Percentiles rank a stretch among this genome's conserved stretches.
Conservation (phyloP, 2,113 vertebrate species). For the Isichthys henryi region DNA sequence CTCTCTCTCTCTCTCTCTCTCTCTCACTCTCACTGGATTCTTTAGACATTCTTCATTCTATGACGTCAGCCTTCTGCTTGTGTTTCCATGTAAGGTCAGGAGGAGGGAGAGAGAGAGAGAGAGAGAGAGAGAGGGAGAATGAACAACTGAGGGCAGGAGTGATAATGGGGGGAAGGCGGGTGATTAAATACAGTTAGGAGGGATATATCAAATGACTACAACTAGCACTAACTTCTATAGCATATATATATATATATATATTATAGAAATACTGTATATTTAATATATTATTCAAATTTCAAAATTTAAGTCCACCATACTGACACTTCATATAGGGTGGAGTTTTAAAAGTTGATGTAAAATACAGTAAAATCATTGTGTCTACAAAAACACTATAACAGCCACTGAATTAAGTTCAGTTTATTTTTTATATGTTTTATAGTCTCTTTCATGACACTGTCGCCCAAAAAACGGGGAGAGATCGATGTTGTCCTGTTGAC, state of each 20-base stretch:
- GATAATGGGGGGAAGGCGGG: constrained; percentile 53
- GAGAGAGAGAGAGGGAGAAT: constrained; percentile 26
- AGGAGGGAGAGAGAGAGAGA: constrained; percentile 8
- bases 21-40: constrained; percentile 53
- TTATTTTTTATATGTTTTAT: neutral
- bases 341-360: neutral
- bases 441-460: neutral
- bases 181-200: constrained; percentile 60
- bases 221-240: neutral
- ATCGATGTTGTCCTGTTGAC: neutral
- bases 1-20: constrained; percentile 36
- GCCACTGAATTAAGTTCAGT: neutral
- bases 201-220: neutral
- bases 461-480: neutral
- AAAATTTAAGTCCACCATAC: neutral
- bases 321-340: neutral
- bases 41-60: constrained; percentile 65
- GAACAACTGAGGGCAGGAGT: constrained; percentile 41
- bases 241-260: too few relatives aligned
- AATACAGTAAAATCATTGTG: neutral
- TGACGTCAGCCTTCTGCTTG: constrained; percentile 66
- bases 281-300: neutral
- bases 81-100: constrained; percentile 71
- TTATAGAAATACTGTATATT: neutral
- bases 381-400: neutral